A percentile compares a stretch with the other conserved stretches of the same genome.
Conservation (phyloP, 2,888 invertebrate genomes). For the Aquatica leii region DNA sequence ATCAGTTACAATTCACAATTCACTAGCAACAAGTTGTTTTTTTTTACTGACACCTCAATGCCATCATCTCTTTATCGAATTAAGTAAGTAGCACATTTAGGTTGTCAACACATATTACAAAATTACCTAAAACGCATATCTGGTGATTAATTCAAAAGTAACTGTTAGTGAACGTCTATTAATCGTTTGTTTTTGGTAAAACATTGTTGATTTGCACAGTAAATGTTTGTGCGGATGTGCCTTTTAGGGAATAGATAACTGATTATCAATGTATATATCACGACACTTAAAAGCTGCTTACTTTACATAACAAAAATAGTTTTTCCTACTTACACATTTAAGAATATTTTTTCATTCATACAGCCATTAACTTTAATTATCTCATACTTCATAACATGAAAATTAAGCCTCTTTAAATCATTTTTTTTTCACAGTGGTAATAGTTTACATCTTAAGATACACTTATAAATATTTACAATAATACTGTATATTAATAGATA, state of each 20-base stretch:
- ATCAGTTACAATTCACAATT: conserved; percentile 12
- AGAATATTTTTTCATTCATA: conserved; percentile 29
- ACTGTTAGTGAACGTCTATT: conserved; percentile 12
- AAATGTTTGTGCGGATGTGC: not conserved
- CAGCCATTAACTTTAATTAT: conserved; percentile 1
- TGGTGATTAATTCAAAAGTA: conserved; percentile 14
- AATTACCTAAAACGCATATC: conserved; percentile 40
- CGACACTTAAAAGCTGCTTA: conserved; percentile 60
- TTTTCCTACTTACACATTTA: conserved; percentile 54
- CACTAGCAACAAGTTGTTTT: conserved; percentile 31
- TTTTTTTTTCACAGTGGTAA: conserved; percentile 23
- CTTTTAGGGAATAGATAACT: conserved; percentile 28
- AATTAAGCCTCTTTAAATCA: conserved; percentile 19
- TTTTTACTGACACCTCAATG: conserved; percentile 12
- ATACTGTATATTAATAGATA: conserved; percentile 43
- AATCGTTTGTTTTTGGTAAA: not conserved
- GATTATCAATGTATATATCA: conserved; percentile 54
- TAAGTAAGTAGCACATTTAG: conserved; percentile 33
- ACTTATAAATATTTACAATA: conserved; percentile 37
- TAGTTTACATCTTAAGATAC: conserved; percentile 36
- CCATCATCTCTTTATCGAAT: not conserved
- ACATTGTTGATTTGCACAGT: not conserved
- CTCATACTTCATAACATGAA: conserved; percentile 34
- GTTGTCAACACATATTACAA: conserved; percentile 46
- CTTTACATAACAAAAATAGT: conserved; percentile 57